Conservation (phyloP, 1,140 invertebrate species). For the Euschistus heros region DNA sequence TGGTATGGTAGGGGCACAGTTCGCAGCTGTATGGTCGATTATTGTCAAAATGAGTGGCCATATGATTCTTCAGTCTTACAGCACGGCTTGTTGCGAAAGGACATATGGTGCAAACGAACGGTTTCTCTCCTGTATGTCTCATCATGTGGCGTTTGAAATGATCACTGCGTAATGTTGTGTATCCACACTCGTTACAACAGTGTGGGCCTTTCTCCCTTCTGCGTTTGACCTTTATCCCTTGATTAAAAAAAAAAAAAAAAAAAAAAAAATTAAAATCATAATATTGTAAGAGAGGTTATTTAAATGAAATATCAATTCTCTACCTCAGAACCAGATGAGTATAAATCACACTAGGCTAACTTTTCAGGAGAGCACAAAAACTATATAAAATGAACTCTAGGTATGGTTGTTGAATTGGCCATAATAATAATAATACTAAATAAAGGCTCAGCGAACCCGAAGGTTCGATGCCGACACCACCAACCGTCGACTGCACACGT, state of each 20-base stretch:
- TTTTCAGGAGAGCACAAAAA: too few relatives aligned
- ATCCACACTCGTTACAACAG: not conserved
- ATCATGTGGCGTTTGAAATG: conserved; percentile 12
- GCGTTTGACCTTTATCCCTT: not conserved
- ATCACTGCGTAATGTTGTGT: not conserved
- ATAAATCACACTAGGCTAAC: too few relatives aligned
- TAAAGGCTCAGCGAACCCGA: too few relatives aligned
- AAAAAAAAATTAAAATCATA: too few relatives aligned
- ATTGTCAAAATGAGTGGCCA: not conserved
- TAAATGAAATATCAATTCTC: not conserved
- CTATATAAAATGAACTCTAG: too few relatives aligned
- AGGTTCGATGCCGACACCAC: too few relatives aligned
- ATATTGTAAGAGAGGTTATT: too few relatives aligned
- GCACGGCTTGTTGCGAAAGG: not conserved
- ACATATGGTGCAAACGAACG: not conserved
- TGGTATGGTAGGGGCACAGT: not conserved
- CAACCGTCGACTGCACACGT: too few relatives aligned
- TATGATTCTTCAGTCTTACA: not conserved
- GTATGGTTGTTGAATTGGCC: too few relatives aligned
- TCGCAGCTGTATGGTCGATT: not conserved
- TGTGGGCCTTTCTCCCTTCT: not conserved
- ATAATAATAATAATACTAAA: too few relatives aligned
- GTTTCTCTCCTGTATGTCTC: conserved; percentile 6
- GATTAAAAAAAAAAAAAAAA: not conserved
- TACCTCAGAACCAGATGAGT: too few relatives aligned